Evolutionary conservation across 1,140 invertebrate species (phyloP), one percentile per base, ranked within the genome.

Genomic region (Halesus radiatus): DNA sequence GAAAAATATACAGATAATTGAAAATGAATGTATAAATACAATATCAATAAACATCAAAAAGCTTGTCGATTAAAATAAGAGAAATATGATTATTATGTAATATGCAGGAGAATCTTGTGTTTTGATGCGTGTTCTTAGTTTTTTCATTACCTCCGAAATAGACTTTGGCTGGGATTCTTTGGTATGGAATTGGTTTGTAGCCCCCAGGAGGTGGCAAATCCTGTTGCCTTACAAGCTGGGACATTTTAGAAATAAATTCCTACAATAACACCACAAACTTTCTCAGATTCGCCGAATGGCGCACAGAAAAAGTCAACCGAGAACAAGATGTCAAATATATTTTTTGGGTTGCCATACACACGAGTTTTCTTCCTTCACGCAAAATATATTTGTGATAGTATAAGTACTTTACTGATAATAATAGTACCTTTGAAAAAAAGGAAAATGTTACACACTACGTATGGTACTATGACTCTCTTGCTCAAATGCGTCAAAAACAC

Each of bases 201-300:
- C 96, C 96, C 82, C 95, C 95, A 70, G 91, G 88, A 81, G 96
- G 96, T 84, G 96, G 96, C 91, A 97, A 90, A 90, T 98, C 96
- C 88, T 98, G 96, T 85, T 90, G 92, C 84, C 86, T 85, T 74
- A 84, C 86, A 80, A 86, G 84, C 85, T 84, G 85, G 84, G 85
- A 84, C 82, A 82, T 84, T 16, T 74, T 78, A 5, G 13, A 16
- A 23, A 50, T 50, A 52, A 3, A 26, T 29, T 50, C 45, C 45
- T 10, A 37, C 45, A n/a, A 10, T n/a, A 76, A 23, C 50, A 45
- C 45, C 16, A 6, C 56, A 56, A 56, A 52, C n/a, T 54, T 60
- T 32, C 3, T 15, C 54, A 74, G 23, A 56, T 58, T 60, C 58
- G 53, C 32, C 32, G 45, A 52, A 20, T 5, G 10, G 32, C 1